Evolutionary conservation across 2,888 invertebrate genomes (phyloP).

Genomic region (Sycophila texana): DNA sequence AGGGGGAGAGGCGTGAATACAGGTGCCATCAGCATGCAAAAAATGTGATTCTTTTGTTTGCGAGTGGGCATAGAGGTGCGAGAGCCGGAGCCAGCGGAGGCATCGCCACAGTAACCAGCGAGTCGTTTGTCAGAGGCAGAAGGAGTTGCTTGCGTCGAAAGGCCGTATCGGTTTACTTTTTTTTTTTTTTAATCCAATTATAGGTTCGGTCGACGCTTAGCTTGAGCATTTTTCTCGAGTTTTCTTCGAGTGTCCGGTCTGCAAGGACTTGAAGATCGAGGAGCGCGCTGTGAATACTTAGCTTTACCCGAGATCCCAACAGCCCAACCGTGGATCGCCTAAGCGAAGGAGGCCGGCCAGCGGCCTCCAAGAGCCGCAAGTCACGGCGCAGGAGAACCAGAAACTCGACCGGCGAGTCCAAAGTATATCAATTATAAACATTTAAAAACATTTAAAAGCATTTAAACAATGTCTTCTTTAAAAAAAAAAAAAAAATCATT

Average conservation of each 20-base stretch:
- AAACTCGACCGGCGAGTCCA: constrained; percentile 62
- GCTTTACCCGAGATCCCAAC: background rate
- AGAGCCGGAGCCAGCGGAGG: background rate
- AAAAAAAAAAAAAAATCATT: too few species aligned
- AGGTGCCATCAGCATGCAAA: too few species aligned
- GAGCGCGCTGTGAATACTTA: too few species aligned
- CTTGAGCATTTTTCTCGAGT: background rate
- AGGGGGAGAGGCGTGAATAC: too few species aligned
- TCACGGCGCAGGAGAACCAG: constrained; percentile 67
- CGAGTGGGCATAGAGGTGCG: background rate
- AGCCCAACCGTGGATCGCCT: constrained; percentile 60
- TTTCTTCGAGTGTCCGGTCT: background rate
- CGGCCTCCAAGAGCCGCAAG: constrained; percentile 66
- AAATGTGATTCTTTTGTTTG: constrained; percentile 20
- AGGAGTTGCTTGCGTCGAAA: background rate
- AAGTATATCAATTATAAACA: constrained; percentile 59
- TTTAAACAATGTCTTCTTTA: too few species aligned
- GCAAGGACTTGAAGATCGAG: too few species aligned
- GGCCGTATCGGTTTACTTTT: background rate
- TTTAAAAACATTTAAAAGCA: too few species aligned
- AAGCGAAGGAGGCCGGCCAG: constrained; percentile 63
- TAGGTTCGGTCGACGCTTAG: background rate
- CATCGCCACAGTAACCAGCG: constrained; percentile 54
- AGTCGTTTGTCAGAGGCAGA: constrained; percentile 45
- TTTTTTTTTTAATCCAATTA: background rate